These are phyloP conservation scores for Chlorops oryzae DNA, from an alignment of 1,140 invertebrate species.

Conservation along the genomic window DNA sequence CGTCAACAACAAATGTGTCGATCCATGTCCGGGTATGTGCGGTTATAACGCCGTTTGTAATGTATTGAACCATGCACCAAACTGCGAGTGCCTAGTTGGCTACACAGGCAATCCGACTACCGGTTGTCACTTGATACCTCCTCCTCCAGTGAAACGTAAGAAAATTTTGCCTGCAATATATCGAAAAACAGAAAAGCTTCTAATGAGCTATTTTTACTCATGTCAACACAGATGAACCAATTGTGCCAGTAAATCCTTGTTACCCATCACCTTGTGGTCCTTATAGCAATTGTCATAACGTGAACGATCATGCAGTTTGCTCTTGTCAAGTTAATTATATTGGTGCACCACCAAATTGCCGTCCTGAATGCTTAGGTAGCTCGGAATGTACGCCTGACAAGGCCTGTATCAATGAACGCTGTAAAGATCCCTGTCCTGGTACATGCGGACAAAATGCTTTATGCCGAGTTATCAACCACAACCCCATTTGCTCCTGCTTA, in stretches of 20 bases:
- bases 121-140: conserved; percentile 52
- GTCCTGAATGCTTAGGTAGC: conserved; percentile 69
- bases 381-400: conserved; percentile 64
- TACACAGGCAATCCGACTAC: conserved; percentile 70
- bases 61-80: conserved; percentile 75
- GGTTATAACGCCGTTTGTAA: conserved; percentile 75
- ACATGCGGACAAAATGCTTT: conserved; percentile 68
- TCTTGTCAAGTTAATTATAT: conserved; percentile 62
- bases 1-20: conserved; percentile 72
- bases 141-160: conserved; percentile 27
- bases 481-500: conserved; percentile 69
- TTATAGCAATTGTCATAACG: conserved; percentile 63
- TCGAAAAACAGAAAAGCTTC: conserved; percentile 13
- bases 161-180: not conserved
- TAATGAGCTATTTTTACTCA: not conserved
- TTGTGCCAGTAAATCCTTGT: conserved; percentile 55
- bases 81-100: conserved; percentile 68
- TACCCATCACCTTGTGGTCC: conserved; percentile 62
- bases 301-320: conserved; percentile 63
- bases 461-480: conserved; percentile 69
- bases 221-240: conserved; percentile 36
- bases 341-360: conserved; percentile 64
- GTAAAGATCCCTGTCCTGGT: conserved; percentile 67
- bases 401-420: conserved; percentile 68
- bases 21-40: conserved; percentile 74